Base-by-base conservation (phyloP, 2,888 invertebrate species). In the Polymixis lichenea region DNA sequence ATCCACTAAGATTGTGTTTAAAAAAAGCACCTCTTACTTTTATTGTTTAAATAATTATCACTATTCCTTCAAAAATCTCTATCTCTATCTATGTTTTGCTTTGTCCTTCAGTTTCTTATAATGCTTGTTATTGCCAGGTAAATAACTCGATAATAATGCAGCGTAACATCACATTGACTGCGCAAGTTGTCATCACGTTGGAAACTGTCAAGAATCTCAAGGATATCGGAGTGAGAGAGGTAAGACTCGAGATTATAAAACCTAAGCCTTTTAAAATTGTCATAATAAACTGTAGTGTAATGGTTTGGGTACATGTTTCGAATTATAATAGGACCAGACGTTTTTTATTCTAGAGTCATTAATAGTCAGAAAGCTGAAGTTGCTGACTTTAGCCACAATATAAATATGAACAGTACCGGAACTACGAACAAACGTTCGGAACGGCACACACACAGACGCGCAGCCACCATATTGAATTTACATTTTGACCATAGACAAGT, bases 171-270 rank as follows among this genome's bases (percentile, higher is more conserved):
- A 98, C 99, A 2, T 96, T 99, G 32, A 99, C 99, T 0, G 99
- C 99, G 0, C 99, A 99, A 91, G 99, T 99, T 0, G 97, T 99
- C 13, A 98, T 99, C 84, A 98, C 98, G 1, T 94, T 99, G 87
- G 98, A 98, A 77, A 97, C 97, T 0, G 98, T 98, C 0, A 98
- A 98, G 93, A 98, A 99, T 94, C 95, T 99, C 32, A 97, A 97
- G 85, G 96, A 97, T 72, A 95, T 96, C 5, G 96, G 95, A 7
- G 84, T 94, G 0, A 91, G 94, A 85, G 96, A 96, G 94, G 96
- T 96, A 65, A 87, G 88, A 60, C 5, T 32, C 19, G 28, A 17
- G 19, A 22, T 60, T 11, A 60, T 60, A 60, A 28, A 1, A 32
- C 17, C 9, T 9, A 58, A 28, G 2, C 15, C 56, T 56, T 7